Conservation (phyloP, 2,113 vertebrate genomes). For the Dendropsophus ebraccatus region DNA sequence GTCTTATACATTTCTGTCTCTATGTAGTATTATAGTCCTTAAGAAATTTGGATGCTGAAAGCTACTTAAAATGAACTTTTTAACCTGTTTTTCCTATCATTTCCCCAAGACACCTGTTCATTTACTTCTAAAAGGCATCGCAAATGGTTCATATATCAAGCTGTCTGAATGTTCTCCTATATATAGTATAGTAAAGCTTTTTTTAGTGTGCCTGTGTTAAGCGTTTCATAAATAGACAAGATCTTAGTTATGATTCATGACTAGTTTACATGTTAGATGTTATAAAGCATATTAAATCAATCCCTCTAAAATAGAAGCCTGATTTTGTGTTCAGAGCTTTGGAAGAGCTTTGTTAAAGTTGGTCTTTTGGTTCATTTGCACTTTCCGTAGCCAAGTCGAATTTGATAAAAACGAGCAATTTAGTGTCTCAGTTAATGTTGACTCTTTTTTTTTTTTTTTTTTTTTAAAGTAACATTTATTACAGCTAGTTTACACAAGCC, state of each 20-base stretch:
- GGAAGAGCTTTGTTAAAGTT: too few species aligned
- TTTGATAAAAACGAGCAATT: too few species aligned
- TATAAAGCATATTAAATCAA: too few species aligned
- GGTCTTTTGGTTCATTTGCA: too few species aligned
- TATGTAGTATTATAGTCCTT: background rate
- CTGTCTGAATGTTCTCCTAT: background rate
- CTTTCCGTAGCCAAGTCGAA: too few species aligned
- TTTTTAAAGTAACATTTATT: too few species aligned
- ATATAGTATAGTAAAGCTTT: background rate
- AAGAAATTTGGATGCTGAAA: background rate
- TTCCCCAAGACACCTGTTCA: background rate
- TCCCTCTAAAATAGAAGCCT: too few species aligned
- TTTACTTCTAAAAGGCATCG: background rate
- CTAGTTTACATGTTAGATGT: background rate
- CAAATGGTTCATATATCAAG: background rate
- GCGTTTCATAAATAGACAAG: background rate
- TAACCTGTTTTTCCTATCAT: background rate
- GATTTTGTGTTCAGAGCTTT: too few species aligned
- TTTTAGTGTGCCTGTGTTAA: background rate
- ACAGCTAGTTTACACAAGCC: too few species aligned
- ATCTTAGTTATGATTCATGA: background rate
- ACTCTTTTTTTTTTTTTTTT: too few species aligned
- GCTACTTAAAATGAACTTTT: background rate
- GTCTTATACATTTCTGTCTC: background rate
- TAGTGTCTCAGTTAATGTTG: too few species aligned